Percentiles rank a stretch among this genome's conserved stretches.
Evolutionary conservation across 2,888 invertebrate genomes (phyloP).

Genomic region (Drepana falcataria): DNA sequence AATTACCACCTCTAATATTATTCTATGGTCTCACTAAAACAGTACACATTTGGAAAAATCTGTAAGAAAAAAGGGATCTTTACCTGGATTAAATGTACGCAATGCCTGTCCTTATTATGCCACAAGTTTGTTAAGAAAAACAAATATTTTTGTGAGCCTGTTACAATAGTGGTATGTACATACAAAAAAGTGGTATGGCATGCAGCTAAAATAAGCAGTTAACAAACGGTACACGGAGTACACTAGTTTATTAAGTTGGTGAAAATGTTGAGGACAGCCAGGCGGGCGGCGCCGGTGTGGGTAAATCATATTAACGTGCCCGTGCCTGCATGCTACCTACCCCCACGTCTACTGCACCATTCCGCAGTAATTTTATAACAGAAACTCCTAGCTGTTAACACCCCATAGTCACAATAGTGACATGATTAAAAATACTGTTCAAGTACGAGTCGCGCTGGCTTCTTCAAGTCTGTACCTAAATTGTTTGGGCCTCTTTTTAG

Average conservation of each 20-base stretch:
- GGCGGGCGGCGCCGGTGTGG: constrained; percentile 23
- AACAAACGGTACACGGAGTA: constrained; percentile 22
- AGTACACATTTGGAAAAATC: too few species aligned
- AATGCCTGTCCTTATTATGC: too few species aligned
- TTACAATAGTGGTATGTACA: background rate
- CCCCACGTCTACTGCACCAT: constrained; percentile 30
- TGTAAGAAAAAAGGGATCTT: too few species aligned
- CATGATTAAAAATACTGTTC: background rate
- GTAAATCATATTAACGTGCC: constrained; percentile 57
- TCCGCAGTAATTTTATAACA: constrained; percentile 36
- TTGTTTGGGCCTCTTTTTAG: too few species aligned
- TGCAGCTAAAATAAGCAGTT: constrained; percentile 28
- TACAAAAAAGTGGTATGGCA: background rate
- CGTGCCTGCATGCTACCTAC: background rate
- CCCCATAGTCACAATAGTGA: background rate
- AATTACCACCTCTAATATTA: too few species aligned
- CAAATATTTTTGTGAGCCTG: background rate
- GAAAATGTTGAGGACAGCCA: constrained; percentile 39
- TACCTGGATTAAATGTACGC: too few species aligned
- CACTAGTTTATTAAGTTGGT: constrained; percentile 56
- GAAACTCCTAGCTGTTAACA: constrained; percentile 13
- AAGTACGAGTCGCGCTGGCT: too few species aligned
- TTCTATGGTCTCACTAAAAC: too few species aligned
- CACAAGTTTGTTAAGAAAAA: background rate
- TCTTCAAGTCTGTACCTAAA: too few species aligned